These are phyloP conservation scores for Catostylus mosaicus DNA, from an alignment of 30 jellyfish, hydroid and myxozoan species.

Conservation along the genomic window DNA sequence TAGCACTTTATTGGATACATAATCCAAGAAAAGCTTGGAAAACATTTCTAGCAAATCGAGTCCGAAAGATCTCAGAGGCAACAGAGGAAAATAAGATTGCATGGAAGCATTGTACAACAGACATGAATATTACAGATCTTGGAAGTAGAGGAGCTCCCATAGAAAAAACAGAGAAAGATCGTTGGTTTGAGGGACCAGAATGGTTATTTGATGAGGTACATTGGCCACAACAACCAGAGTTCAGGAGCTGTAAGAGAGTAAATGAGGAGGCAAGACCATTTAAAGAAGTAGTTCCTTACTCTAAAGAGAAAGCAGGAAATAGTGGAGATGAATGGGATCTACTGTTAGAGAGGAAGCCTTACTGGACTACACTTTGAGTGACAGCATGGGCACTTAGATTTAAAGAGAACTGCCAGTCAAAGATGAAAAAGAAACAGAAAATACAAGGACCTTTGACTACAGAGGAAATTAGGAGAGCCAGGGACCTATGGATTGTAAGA, in stretches of 20 bases:
- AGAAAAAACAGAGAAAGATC: slow-evolving; percentile 31
- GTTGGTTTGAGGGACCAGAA: slow-evolving; percentile 51
- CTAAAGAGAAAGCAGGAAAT: slow-evolving; percentile 23
- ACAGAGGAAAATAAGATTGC: slow-evolving; percentile 6
- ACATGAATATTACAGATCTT: slow-evolving; percentile 41
- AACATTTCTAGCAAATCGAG: slow-evolving; percentile 50
- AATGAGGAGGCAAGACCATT: slow-evolving; percentile 40
- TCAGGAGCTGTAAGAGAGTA: slow-evolving; percentile 6
- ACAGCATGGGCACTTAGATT: slow-evolving; percentile 53
- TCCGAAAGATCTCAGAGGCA: slow-evolving; percentile 15
- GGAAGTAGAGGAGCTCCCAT: slow-evolving; percentile 57
- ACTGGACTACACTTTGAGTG: slow-evolving; percentile 44
- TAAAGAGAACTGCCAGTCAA: slow-evolving; percentile 19
- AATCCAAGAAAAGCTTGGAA: slow-evolving; percentile 50
- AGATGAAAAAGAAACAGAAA: neutral
- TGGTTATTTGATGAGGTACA: slow-evolving; percentile 44
- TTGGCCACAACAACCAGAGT: slow-evolving; percentile 55
- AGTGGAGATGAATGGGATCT: slow-evolving; percentile 45
- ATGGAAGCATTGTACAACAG: slow-evolving; percentile 29
- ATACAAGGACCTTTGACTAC: slow-evolving; percentile 29
- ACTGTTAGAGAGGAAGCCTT: slow-evolving; percentile 12
- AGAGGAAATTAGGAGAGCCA: slow-evolving; percentile 25
- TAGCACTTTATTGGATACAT: slow-evolving; percentile 48
- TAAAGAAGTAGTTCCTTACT: slow-evolving; percentile 13
- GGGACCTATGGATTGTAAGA: slow-evolving; percentile 24